Base-by-base conservation (phyloP, 2,797 vertebrate species). In the Chelidonichthys spinosus region DNA sequence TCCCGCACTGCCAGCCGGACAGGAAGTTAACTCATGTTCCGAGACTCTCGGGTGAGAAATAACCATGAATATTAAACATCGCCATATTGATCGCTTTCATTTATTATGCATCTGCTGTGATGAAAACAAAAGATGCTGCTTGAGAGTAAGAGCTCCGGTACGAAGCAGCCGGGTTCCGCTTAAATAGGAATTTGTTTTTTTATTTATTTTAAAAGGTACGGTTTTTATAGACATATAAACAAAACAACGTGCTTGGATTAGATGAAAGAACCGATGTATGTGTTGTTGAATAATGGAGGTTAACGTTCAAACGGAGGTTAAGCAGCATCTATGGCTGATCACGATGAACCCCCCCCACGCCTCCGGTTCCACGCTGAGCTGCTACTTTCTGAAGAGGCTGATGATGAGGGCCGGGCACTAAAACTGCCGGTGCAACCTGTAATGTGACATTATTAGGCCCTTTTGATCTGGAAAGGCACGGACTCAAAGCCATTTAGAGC, bases 391-490 rank as follows among this genome's bases (percentile, higher is more conserved):
- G 75, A 81, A 69, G 79, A 81, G 67, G 71, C 78, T 80, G 70
- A 87, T 92, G 91, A 92, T 58, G 69, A 88, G 90, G 85, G 84
- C 85, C 3, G 63, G 79, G 83, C 81, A 83, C 79, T 88, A 90
- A 87, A 91, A 87, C 87, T 83, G 84, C 90, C 78, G 58, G 85
- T 87, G 87, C 90, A 90, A 92, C 92, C 91, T 91, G 90, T 92
- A 91, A 94, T 90, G 79, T 90, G 83, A 87, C 90, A 90, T 93
- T 90, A 93, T 89, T 89, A 79, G 76, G 60, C 69, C 66, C 82
- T 86, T 94, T 93, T 94, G 93, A 94, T 94, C 92, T 90, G 61
- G 69, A 86, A 90, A 89, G 25, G 86, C 88, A 77, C 61, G 66
- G 79, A 80, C 88, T 94, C 90, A 43, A 50, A 92, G 80, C 88